These are phyloP conservation scores for Dorcus parallelipipedus DNA, from an alignment of 2,888 invertebrate genomes.

Conservation along the genomic window DNA sequence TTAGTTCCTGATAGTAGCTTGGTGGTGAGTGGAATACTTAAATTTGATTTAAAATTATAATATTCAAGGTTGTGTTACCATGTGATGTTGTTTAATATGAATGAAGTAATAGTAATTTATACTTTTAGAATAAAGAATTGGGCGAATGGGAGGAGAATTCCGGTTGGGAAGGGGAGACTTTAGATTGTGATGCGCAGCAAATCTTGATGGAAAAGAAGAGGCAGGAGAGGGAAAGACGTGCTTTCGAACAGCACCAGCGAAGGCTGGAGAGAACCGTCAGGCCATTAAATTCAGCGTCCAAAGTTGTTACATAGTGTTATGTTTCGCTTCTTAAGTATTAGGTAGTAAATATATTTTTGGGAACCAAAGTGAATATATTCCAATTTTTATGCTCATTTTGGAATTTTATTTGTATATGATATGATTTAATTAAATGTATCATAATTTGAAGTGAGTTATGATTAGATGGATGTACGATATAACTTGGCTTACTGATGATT, in stretches of 20 bases:
- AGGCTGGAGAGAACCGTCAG: slow-evolving; percentile 36
- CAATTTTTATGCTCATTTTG: no score
- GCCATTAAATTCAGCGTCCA: neutral
- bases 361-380: no score
- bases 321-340: no score
- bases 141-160: slow-evolving; percentile 45
- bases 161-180: slow-evolving; percentile 43
- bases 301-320: no score
- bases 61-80: neutral
- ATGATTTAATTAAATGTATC: no score
- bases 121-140: slow-evolving; percentile 37
- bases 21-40: slow-evolving; percentile 24
- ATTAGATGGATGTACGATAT: no score
- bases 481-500: no score
- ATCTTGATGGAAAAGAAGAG: slow-evolving; percentile 41
- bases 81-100: neutral
- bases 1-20: slow-evolving; percentile 30
- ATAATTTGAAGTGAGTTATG: no score
- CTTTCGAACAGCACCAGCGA: slow-evolving; percentile 43
- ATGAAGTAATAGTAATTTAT: no score
- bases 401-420: no score
- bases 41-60: neutral
- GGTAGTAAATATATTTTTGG: no score
- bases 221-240: slow-evolving; percentile 39
- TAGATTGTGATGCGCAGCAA: slow-evolving; percentile 40